Evolutionary conservation across 2,888 invertebrate species (phyloP).

Genomic region (Philhelius pedissequus): DNA sequence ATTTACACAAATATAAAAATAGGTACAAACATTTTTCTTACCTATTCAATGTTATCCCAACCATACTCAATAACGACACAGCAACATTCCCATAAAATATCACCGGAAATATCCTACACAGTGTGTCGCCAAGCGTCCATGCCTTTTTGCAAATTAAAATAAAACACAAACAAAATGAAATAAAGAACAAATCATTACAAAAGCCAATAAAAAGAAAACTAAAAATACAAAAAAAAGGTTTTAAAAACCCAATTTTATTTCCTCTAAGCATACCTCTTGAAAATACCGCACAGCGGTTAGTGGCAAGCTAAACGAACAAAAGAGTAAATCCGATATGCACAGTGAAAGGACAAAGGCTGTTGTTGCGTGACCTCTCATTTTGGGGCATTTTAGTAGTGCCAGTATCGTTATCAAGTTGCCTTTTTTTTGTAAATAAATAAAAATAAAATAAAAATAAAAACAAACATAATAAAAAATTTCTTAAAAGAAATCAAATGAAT

Average conservation of each 20-base stretch:
- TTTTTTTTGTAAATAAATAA: constrained; percentile 76
- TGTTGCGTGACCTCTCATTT: constrained; percentile 90
- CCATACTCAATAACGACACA: constrained; percentile 92
- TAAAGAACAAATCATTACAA: constrained; percentile 21
- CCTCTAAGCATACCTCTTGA: constrained; percentile 80
- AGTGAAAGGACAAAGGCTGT: constrained; percentile 93
- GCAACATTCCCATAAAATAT: constrained; percentile 95
- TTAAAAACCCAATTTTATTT: constrained; percentile 12
- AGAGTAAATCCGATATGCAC: constrained; percentile 91
- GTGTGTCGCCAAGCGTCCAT: constrained; percentile 88
- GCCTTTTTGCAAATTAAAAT: constrained; percentile 74
- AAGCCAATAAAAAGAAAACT: neutral
- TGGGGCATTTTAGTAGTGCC: constrained; percentile 88
- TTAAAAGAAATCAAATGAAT: neutral
- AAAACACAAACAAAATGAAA: neutral
- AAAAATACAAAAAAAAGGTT: neutral
- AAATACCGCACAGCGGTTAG: constrained; percentile 91
- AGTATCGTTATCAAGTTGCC: constrained; percentile 91
- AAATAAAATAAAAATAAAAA: constrained; percentile 11
- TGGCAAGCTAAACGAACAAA: constrained; percentile 91
- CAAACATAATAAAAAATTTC: neutral
- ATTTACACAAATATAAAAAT: neutral
- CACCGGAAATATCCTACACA: constrained; percentile 92
- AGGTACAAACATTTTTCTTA: constrained; percentile 76
- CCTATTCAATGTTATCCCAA: constrained; percentile 93